Percentiles rank a stretch among this genome's conserved stretches.
phyloP scores from a whole-genome alignment of 2,888 invertebrate species.

The Drosophila formosana region DNA sequence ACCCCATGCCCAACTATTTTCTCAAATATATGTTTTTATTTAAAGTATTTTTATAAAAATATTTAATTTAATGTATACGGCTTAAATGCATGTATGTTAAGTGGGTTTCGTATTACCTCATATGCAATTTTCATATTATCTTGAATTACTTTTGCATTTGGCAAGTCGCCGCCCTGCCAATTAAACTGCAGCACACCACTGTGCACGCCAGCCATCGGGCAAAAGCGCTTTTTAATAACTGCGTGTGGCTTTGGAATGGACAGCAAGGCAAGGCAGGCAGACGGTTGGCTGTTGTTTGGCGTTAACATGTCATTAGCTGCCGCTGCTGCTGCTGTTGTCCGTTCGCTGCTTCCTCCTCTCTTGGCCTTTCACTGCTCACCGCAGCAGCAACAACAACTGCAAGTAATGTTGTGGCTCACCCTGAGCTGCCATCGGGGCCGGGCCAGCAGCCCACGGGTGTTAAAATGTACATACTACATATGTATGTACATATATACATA shows the following conservation, averaged over 20 bases:
- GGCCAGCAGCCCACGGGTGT: slow-evolving; percentile 72
- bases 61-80: too few species aligned
- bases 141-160: slow-evolving; percentile 28
- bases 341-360: slow-evolving; percentile 34
- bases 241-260: slow-evolving; percentile 61
- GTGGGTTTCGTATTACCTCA: not conserved
- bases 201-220: slow-evolving; percentile 57
- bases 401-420: slow-evolving; percentile 78
- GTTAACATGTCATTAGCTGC: slow-evolving; percentile 79
- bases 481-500: not conserved
- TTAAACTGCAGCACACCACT: slow-evolving; percentile 68
- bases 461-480: slow-evolving; percentile 43
- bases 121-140: slow-evolving; percentile 13
- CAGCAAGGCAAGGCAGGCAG: slow-evolving; percentile 5
- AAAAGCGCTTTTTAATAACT: slow-evolving; percentile 79
- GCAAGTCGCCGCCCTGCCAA: slow-evolving; percentile 20
- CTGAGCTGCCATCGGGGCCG: slow-evolving; percentile 74
- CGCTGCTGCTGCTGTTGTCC: slow-evolving; percentile 28
- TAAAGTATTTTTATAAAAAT: too few species aligned
- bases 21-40: too few species aligned
- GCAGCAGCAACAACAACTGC: slow-evolving; percentile 42
- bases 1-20: too few species aligned
- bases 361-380: slow-evolving; percentile 71
- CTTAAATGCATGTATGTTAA: not conserved
- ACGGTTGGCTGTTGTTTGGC: slow-evolving; percentile 45